Base-by-base conservation (phyloP, 1,140 invertebrate genomes). In the Drosophila santomea region DNA sequence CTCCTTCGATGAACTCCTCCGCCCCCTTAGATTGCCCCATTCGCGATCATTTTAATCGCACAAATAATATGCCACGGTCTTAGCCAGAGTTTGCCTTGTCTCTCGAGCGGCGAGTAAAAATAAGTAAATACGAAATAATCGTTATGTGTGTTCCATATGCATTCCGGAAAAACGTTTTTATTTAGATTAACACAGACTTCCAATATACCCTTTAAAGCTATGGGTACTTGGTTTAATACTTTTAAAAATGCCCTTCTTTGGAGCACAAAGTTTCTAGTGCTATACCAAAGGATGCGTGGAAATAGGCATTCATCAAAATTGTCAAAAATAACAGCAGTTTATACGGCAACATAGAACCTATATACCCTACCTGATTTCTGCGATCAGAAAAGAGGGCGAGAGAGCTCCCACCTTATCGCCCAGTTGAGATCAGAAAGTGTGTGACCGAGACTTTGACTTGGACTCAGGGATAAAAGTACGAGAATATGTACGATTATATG, bases 81-180 rank as follows among this genome's bases (percentile, higher is more conserved):
- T 15, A 11, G 41, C 36, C 48, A n/a, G 48, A 35, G 47, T 63
- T 52, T 55, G 69, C 48, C n/a, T 28, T 48, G 47, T 14, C 45
- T 44, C 59, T 66, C 61, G 54, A 67, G 61, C 56, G 28, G 52
- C 54, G 72, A 61, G 66, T 80, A 76, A 68, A 81, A 84, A 88
- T 91, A 91, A 91, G 88, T 91, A 91, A 91, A 91, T 91, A 91
- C 91, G 88, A 68, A 88, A 91, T 91, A 88, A 91, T 91, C 82
- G 75, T 39, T 82, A 82, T 90, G 71, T 83, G 83, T 86, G 82
- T 86, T 80, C 69, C 75, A 86, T 82, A 88, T 76, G 67, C 55
- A 67, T 71, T 78, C 23, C 41, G 48, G 15, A 17, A 39, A 39
- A 25, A 72, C 36, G 17, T 0, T 7, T 2, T 1, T 5, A 23